Evolutionary conservation across 1,140 invertebrate species (phyloP).

Genomic region (Eciton burchellii): DNA sequence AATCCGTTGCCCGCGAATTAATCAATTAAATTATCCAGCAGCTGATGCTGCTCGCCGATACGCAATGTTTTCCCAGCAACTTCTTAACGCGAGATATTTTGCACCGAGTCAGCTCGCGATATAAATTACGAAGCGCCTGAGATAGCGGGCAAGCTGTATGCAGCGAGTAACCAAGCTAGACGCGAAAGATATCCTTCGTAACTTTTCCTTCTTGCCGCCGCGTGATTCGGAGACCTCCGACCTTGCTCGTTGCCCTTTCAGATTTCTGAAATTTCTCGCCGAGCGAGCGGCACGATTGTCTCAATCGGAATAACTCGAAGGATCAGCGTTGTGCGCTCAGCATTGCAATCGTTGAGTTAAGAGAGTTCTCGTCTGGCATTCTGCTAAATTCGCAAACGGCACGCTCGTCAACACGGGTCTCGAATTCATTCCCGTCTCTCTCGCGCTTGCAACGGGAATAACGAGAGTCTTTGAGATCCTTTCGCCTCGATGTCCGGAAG

Average conservation of each 20-base stretch:
- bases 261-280: slow-evolving; percentile 51
- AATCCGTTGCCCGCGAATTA: background rate
- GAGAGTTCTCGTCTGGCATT: background rate
- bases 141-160: slow-evolving; percentile 24
- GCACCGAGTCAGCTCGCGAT: slow-evolving; percentile 34
- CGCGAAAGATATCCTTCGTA: slow-evolving; percentile 30
- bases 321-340: slow-evolving; percentile 42
- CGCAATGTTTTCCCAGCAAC: background rate
- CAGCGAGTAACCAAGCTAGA: slow-evolving; percentile 25
- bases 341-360: slow-evolving; percentile 34
- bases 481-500: background rate
- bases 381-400: slow-evolving; percentile 33
- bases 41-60: background rate
- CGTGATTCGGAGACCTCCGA: background rate
- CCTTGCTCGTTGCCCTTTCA: slow-evolving; percentile 29
- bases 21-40: slow-evolving; percentile 7
- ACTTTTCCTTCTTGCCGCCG: slow-evolving; percentile 39
- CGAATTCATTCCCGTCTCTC: background rate
- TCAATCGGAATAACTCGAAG: slow-evolving; percentile 55
- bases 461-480: background rate
- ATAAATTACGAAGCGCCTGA: slow-evolving; percentile 46
- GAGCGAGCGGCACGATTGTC: slow-evolving; percentile 51
- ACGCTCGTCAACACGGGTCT: background rate
- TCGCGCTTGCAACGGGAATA: slow-evolving; percentile 20
- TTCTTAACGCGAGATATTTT: slow-evolving; percentile 30